Base-by-base conservation (phyloP, 1,140 invertebrate species). In the Drosophila aff. region DNA sequence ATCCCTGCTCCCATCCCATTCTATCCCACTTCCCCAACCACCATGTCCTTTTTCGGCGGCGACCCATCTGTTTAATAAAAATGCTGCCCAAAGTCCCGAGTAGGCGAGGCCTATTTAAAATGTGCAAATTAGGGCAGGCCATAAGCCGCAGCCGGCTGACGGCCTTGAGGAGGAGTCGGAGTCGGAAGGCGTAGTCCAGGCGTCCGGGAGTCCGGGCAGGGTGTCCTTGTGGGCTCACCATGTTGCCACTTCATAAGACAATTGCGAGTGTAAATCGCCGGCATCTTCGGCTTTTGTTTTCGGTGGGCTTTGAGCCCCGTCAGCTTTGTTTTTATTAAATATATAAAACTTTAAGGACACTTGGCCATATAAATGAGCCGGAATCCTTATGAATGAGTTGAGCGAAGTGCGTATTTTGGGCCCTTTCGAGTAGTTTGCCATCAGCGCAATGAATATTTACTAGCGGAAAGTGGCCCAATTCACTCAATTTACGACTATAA, bases 221-320 rank as follows among this genome's bases (percentile, higher is more conserved):
- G 36, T 60, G 36, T 28, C 21, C 21, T 44, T n/a, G 16, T 50
- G 53, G 58, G 43, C 41, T 21, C 36, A 46, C 73, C 73, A 65
- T 89, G 84, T 83, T 89, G 84, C 77, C 81, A 90, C 81, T 89
- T 84, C 52, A 80, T 85, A 82, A 89, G 85, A 82, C 85, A 82
- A 90, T 82, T 90, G 78, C 67, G 69, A 81, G 76, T 87, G 79
- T 74, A 87, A 87, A 75, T 67, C 71, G 80, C 73, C 47, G 50
- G 65, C 64, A 74, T 81, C 46, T 74, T 68, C 43, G 47, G 67
- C 41, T 62, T 62, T 47, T 46, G 43, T 47, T 61, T 55, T 57
- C 9, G 36, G 33, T 46, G 23, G 43, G 31, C 47, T 76, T 75
- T 74, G 49, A 53, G 61, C 36, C 38, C 67, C 52, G 33, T 50